Evolutionary conservation across 2,888 invertebrate genomes (phyloP), one percentile per base, ranked within the genome.

Genomic region (Heliconius hortense): DNA sequence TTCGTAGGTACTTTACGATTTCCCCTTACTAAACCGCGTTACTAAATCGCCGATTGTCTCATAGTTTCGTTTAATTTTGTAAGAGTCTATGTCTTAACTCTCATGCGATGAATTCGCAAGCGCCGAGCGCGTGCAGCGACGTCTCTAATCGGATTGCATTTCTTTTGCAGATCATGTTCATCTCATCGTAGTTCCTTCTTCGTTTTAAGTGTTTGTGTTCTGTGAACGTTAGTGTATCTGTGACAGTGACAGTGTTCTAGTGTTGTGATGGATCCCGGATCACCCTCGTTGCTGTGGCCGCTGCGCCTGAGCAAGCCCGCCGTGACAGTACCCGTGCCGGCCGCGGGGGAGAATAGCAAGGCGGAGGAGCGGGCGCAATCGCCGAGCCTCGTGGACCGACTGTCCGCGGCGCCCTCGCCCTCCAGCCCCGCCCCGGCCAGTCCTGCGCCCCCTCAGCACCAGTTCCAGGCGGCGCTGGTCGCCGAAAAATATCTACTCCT

Each of bases 401-500:
- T 93, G 81, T 85, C 92, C 13, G 83, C 84, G 56, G 83, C 84
- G 62, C 83, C 83, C 69, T 89, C 90, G 76, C 88, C 92, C 62
- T 87, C 92, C 13, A 86, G 90, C 69, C 87, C 90, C 24, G 88
- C 92, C 74, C 92, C 93, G 21, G 81, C 87, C 70, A 90, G 89
- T 80, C 92, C 92, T 21, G 83, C 87, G 76, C 93, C 92, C 8
- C 87, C 88, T 60, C 90, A 88, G 59, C 92, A 91, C 81, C 92
- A 93, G 81, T 94, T 95, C 87, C 95, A 95, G 82, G 95, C 95
- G 62, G 94, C 95, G 71, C 94, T 97, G 71, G 95, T 97, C 76
- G 97, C 97, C 79, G 97, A 97, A 85, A 97, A 97, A 87, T 98
- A 98, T 90, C 94, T 98, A 80, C 92, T 97, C 67, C 91, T 98